Percentiles rank a stretch among this genome's conserved stretches.
Conservation (phyloP, 2,888 invertebrate species). For the Agrotis exclamationis region DNA sequence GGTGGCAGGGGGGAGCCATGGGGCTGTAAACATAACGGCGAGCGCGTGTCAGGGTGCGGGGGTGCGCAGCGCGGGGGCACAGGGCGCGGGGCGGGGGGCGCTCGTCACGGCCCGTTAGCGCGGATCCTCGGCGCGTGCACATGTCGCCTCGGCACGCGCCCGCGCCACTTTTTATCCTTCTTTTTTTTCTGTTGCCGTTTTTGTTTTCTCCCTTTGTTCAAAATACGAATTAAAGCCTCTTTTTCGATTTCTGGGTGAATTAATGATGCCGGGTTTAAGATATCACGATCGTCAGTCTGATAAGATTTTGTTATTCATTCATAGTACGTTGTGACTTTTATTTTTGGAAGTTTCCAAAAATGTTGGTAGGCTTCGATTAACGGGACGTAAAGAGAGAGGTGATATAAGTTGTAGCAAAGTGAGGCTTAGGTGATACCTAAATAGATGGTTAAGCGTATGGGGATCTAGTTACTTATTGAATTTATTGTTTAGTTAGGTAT, state of each 20-base stretch:
- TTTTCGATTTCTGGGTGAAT: constrained; percentile 73
- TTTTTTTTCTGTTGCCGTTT: constrained; percentile 83
- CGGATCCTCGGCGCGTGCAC: constrained; percentile 88
- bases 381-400: neutral
- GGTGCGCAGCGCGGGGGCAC: constrained; percentile 57
- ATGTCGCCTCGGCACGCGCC: constrained; percentile 90
- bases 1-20: constrained; percentile 27
- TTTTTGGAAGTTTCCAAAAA: constrained; percentile 29
- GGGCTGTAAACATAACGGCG: constrained; percentile 82
- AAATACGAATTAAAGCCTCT: constrained; percentile 78
- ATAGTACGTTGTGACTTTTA: constrained; percentile 30
- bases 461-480: neutral
- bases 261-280: constrained; percentile 74
- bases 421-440: neutral
- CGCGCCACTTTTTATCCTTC: constrained; percentile 84
- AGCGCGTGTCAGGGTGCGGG: constrained; percentile 78
- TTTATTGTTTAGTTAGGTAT: constrained; percentile 6
- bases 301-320: constrained; percentile 63
- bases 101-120: constrained; percentile 87
- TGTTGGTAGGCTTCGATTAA: neutral
- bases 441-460: too few species aligned
- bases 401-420: too few species aligned
- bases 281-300: constrained; percentile 64
- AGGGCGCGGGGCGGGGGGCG: constrained; percentile 59
- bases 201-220: constrained; percentile 87